Base-by-base conservation (phyloP, 2,888 invertebrate species). In the Paralinhomoeus sp. region DNA sequence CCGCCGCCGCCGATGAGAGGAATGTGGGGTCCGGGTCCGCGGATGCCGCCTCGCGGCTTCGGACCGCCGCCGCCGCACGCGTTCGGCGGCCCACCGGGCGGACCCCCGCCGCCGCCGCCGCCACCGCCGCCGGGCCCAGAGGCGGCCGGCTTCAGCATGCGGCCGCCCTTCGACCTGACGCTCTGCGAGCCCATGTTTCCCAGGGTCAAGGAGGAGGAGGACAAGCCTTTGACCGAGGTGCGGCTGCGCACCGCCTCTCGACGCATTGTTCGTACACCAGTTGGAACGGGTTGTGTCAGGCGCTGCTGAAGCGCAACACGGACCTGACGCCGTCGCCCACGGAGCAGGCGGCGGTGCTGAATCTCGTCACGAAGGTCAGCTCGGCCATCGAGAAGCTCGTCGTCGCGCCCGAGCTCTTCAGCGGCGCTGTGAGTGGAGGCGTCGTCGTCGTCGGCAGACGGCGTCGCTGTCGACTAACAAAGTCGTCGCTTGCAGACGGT, bases 401-500 rank as follows among this genome's bases (percentile, higher is more conserved):
- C 15, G 80, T 91, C 0, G 80, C 85, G 0, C 89, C 91, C 0
- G 85, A 83, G 24, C 77, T 76, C 48, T 87, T 91, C 60, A 84
- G 82, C 62, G 84, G 87, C 50, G 91, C 89, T 64, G 89, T 89
- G 71, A n/a, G n/a, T n/a, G n/a, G n/a, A n/a, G n/a, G n/a, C n/a
- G n/a, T n/a, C n/a, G n/a, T n/a, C n/a, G n/a, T n/a, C n/a, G n/a
- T n/a, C n/a, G n/a, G n/a, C n/a, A n/a, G n/a, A n/a, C n/a, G n/a
- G n/a, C n/a, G n/a, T n/a, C n/a, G n/a, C n/a, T n/a, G n/a, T n/a
- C n/a, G n/a, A n/a, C n/a, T 40, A 7, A 27, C 9, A 13, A 21
- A 17, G 27, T 24, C 46, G 24, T 53, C 43, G 44, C 43, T 54
- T 50, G n/a, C 53, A 80, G 79, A 79, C 81, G 75, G 68, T 84